Evolutionary conservation across 1,140 invertebrate genomes (phyloP).

Genomic region (Neotoxoptera formosana): DNA sequence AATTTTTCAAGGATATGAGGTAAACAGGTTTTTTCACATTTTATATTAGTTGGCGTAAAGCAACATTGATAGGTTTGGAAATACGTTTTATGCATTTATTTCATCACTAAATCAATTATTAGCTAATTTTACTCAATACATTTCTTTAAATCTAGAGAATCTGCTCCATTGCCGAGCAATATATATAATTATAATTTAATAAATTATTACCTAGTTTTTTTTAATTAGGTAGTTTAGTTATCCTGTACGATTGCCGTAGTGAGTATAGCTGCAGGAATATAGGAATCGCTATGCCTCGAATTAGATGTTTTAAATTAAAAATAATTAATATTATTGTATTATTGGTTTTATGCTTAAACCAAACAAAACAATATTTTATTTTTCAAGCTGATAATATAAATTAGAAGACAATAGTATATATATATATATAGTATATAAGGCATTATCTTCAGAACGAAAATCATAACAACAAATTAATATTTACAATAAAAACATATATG

Average conservation of each 20-base stretch:
- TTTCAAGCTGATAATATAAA: background rate
- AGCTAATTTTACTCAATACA: background rate
- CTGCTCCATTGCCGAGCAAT: background rate
- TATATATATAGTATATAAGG: background rate
- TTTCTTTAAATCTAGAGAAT: background rate
- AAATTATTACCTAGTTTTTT: no score
- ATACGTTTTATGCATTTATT: background rate
- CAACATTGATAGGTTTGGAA: background rate
- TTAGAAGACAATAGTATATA: background rate
- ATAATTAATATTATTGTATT: background rate
- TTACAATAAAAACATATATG: background rate
- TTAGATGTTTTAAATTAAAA: background rate
- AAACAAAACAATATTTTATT: slow-evolving; percentile 39
- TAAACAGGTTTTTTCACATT: background rate
- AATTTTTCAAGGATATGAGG: background rate
- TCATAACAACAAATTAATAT: slow-evolving; percentile 12
- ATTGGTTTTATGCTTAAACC: background rate
- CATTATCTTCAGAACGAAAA: background rate
- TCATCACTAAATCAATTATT: background rate
- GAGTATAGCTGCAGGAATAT: no score
- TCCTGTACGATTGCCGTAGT: background rate
- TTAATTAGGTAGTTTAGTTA: background rate
- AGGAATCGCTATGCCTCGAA: background rate
- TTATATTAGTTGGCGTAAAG: background rate
- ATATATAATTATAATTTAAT: background rate